Conservation (phyloP, 2,797 vertebrate species). For the Nannoperca australis region DNA sequence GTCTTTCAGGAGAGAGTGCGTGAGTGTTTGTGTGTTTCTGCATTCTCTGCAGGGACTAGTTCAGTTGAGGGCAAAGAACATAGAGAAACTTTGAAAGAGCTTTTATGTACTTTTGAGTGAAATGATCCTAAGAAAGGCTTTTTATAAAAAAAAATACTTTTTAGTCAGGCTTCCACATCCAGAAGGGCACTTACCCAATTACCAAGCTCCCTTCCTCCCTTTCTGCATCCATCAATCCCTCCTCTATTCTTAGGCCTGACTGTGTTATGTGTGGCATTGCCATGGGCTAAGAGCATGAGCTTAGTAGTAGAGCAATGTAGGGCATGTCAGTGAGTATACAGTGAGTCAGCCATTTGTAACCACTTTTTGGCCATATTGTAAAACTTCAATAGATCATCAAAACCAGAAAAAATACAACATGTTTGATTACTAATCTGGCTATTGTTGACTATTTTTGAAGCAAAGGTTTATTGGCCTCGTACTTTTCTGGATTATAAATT, state of each 20-base stretch:
- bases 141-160: constrained; percentile 65
- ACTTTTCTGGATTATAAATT: constrained; percentile 28
- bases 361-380: constrained; percentile 65
- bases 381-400: constrained; percentile 51
- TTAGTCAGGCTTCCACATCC: constrained; percentile 77
- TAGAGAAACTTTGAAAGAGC: constrained; percentile 80
- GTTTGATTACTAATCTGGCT: constrained; percentile 48
- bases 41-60: constrained; percentile 79
- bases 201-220: constrained; percentile 69
- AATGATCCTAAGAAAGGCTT: constrained; percentile 82
- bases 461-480: constrained; percentile 7
- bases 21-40: constrained; percentile 77
- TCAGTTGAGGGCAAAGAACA: constrained; percentile 80
- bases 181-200: constrained; percentile 85
- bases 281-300: constrained; percentile 77
- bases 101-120: constrained; percentile 88
- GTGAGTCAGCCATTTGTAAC: constrained; percentile 76
- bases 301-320: constrained; percentile 68
- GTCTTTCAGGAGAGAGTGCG: constrained; percentile 73
- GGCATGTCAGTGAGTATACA: constrained; percentile 71
- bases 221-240: constrained; percentile 75
- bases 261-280: constrained; percentile 72
- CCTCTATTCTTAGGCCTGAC: constrained; percentile 79
- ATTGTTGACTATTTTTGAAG: constrained; percentile 49
- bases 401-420: constrained; percentile 36